Evolutionary conservation across 2,797 vertebrate species (phyloP).

Genomic region (Sebastes iracundus): DNA sequence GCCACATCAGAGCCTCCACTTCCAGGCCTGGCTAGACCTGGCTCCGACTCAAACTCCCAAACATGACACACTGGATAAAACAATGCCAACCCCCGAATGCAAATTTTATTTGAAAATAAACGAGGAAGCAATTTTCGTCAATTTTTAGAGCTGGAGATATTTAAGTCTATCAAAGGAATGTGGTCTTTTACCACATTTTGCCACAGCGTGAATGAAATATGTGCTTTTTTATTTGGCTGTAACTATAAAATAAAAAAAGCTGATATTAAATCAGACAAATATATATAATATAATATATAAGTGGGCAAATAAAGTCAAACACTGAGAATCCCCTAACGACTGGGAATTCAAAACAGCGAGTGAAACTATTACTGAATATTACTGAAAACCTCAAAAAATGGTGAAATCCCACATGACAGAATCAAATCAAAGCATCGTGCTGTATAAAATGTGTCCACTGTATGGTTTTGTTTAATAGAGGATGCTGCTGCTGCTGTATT

Average conservation of each 20-base stretch:
- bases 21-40: conserved; percentile 59
- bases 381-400: conserved; percentile 19
- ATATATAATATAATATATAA: no score
- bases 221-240: conserved; percentile 29
- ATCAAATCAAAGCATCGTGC: conserved; percentile 36
- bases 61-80: conserved; percentile 38
- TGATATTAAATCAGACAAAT: conserved; percentile 15
- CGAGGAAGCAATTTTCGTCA: conserved; percentile 26
- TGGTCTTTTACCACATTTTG: conserved; percentile 18
- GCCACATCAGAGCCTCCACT: conserved; percentile 74
- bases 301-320: conserved; percentile 8
- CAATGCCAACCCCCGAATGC: conserved; percentile 34
- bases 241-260: conserved; percentile 19
- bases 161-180: conserved; percentile 28
- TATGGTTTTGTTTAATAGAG: conserved; percentile 20
- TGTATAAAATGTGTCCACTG: conserved; percentile 13
- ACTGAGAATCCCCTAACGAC: background rate
- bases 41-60: conserved; percentile 55
- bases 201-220: conserved; percentile 26
- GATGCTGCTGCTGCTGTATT: conserved; percentile 8
- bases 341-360: conserved; percentile 22
- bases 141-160: conserved; percentile 25
- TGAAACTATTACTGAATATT: conserved; percentile 20
- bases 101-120: conserved; percentile 59
- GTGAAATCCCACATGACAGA: conserved; percentile 20